Evolutionary conservation across 2,113 vertebrate genomes (phyloP), one percentile per base, ranked within the genome.

Genomic region (Dendrocopos noguchii): DNA sequence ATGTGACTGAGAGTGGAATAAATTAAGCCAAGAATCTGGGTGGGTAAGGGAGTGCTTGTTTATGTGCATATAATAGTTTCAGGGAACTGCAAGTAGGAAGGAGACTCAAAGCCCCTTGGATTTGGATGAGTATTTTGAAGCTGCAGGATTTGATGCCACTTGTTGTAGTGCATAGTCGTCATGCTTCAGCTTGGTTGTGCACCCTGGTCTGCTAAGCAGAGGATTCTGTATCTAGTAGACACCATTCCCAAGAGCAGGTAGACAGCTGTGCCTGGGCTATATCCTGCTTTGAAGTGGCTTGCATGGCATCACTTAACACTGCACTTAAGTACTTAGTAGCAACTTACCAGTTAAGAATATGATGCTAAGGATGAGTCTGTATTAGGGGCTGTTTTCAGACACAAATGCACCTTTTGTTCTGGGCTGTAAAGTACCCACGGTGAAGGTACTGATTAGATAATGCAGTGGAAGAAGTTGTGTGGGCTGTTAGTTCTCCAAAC

Each of bases 211-310:
- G 17, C 56, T 53, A 20, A 44, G 80, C 39, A 28, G 34, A 78
- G 84, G 66, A 19, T 34, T 91, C 71, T 33, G 6, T 60, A 12
- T 74, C 27, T 52, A 56, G 47, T 55, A 65, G 55, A 33, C 55
- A 57, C 14, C 0, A 0, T 44, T 33, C 47, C 22, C 19, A 15
- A 0, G 0, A 80, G 20, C 13, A 42, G 72, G 25, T 46, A 13
- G 46, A 8, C 6, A 20, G 34, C 25, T 29, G 29, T 59, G 14
- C 61, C 60, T 68, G 75, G 14, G 7, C 73, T 34, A 2, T 29
- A 10, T 5, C 16, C 36, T 53, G 47, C 61, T 78, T 80, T 67
- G 70, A 22, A 52, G 50, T 22, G 20, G 71, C 27, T 87, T 76
- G 55, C 18, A 3, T 21, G 27, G 55, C 3, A 6, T 89, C 22